Conservation (phyloP, 2,888 invertebrate genomes). For the Bugula neritina region DNA sequence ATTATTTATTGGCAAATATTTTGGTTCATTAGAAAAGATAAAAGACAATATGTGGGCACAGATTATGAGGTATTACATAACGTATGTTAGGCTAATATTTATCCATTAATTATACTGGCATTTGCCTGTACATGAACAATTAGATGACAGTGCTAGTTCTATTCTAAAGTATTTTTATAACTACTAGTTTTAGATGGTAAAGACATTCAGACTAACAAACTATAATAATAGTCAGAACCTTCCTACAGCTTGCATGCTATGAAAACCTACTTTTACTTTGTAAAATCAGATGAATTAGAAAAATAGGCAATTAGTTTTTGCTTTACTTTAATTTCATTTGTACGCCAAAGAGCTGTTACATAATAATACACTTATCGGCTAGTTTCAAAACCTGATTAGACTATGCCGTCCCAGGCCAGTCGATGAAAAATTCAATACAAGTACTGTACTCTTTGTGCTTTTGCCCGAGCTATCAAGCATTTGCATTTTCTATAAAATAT, state of each 20-base stretch:
- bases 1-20: neutral
- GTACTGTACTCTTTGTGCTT: neutral
- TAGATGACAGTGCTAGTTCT: neutral
- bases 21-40: neutral
- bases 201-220: neutral
- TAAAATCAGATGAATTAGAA: neutral
- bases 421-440: neutral
- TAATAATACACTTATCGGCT: neutral
- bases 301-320: constrained; percentile 24
- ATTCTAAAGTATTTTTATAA: neutral
- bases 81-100: neutral
- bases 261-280: neutral
- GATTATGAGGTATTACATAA: neutral
- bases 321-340: neutral
- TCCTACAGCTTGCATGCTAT: neutral
- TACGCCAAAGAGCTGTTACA: neutral
- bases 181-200: neutral
- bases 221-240: neutral
- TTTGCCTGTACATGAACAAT: neutral
- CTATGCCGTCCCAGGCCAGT: neutral
- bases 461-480: neutral
- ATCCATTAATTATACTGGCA: neutral
- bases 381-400: neutral
- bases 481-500: too few relatives aligned
- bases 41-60: constrained; percentile 1